Base-by-base conservation (phyloP, 2,113 vertebrate genomes). In the Labeo rohita region DNA sequence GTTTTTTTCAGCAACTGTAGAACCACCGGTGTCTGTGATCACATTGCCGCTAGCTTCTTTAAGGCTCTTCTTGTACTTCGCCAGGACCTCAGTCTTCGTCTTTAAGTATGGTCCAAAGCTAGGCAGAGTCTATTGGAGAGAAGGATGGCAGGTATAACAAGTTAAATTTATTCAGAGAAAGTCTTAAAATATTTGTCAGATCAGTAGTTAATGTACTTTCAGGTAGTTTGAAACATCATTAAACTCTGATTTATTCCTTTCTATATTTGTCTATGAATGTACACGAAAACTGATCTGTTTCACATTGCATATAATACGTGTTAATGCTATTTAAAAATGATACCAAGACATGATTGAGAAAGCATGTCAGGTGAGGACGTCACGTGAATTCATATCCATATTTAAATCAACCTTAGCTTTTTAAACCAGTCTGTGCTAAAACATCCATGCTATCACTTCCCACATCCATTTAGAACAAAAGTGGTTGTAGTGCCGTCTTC, bases 61-160 rank as follows among this genome's bases (percentile, higher is more conserved):
- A 63, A 93, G 89, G 36, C 84, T 91, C 18, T 95, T 91, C 92
- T 97, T 98, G 88, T 94, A 94, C 4, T 94, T 92, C 15, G 96
- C 95, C 52, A 98, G 92, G 87, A 94, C 95, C 83, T 93, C 94
- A n/a, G 89, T 96, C 87, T 93, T 96, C 85, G 94, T 87, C 34
- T 95, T 93, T 70, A 98, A 95, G 90, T 96, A 98, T 39, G 96
- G 96, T 43, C 97, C 97, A 91, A 99, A 99, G 89, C 93, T 96
- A 9, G 96, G 97, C 72, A 98, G 93, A 72, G 94, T 96, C 97
- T 97, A 85, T 39, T 34, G n/a, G 36, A 83, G 21, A 54, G 16
- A 80, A 79, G 34, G 23, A 13, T 52, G 7, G 45, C 76, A 87
- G 66, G 2, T 23, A 8, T 21, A 80, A 36, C 61, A 66, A 10